These are phyloP conservation scores for Ciconia stormi DNA, from an alignment of 2,113 vertebrate genomes.

Conservation along the genomic window DNA sequence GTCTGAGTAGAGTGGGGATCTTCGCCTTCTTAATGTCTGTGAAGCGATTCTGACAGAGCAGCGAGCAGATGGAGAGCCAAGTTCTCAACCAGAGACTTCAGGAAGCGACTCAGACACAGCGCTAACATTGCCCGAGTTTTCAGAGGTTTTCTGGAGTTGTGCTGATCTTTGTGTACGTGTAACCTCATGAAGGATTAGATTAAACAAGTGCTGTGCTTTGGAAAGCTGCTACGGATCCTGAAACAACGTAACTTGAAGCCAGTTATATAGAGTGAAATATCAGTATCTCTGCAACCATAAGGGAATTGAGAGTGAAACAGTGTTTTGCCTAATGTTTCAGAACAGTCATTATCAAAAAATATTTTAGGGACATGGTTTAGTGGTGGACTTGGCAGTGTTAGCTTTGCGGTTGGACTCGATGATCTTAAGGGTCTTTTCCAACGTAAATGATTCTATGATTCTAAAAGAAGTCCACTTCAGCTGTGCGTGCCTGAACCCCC, in stretches of 20 bases:
- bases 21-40: background rate
- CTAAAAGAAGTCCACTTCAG: background rate
- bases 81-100: background rate
- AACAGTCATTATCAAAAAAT: background rate
- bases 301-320: background rate
- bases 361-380: background rate
- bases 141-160: constrained; percentile 25
- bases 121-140: background rate
- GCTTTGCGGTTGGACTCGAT: background rate
- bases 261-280: constrained; percentile 2
- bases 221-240: constrained; percentile 17
- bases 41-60: constrained; percentile 20
- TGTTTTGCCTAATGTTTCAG: constrained; percentile 9
- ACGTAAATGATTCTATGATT: background rate
- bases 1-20: background rate
- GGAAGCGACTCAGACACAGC: constrained; percentile 9
- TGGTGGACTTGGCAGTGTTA: background rate
- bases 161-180: constrained; percentile 1
- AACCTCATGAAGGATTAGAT: constrained; percentile 14
- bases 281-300: background rate
- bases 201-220: constrained; percentile 44
- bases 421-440: background rate
- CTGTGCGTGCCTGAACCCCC: background rate
- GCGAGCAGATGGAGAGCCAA: background rate
- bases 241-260: constrained; percentile 5